Percentiles rank a stretch among this genome's conserved stretches.
These are phyloP conservation scores for Pyrochroa serraticornis DNA, from an alignment of 2,888 invertebrate species.

Conservation along the genomic window DNA sequence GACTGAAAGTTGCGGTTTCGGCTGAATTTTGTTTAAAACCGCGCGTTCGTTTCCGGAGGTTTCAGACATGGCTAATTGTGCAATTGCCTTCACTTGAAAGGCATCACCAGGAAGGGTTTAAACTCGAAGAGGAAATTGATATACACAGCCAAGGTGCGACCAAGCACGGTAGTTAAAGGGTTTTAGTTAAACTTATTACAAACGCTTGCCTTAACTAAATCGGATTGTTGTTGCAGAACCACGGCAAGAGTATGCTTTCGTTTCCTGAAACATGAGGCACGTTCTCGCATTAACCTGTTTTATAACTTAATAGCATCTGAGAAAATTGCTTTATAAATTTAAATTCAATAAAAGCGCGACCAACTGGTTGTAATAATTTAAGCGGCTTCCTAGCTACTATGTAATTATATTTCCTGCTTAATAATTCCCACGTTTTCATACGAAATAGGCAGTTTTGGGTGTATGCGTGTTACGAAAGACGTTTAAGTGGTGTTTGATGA, in stretches of 20 bases:
- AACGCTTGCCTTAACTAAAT: conserved; percentile 25
- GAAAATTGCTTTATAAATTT: conserved; percentile 25
- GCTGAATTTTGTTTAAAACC: too few relatives aligned
- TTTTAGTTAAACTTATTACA: conserved; percentile 27
- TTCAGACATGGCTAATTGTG: conserved; percentile 2
- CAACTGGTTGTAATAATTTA: conserved; percentile 19
- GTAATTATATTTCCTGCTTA: conserved; percentile 15
- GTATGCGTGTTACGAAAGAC: too few relatives aligned
- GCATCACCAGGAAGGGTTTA: conserved; percentile 16
- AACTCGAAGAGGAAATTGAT: conserved; percentile 19
- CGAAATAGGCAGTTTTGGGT: too few relatives aligned
- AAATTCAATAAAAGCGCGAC: conserved; percentile 16
- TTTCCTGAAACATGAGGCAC: conserved; percentile 10
- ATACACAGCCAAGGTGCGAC: conserved; percentile 23
- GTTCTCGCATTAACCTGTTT: conserved; percentile 22
- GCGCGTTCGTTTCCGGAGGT: too few relatives aligned
- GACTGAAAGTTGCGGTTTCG: too few relatives aligned
- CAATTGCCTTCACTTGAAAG: conserved; percentile 14
- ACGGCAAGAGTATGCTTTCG: conserved; percentile 14
- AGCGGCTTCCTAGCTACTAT: conserved; percentile 12
- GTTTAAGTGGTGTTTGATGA: too few relatives aligned
- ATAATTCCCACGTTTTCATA: conserved; percentile 10
- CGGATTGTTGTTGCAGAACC: conserved; percentile 23
- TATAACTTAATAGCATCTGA: conserved; percentile 14
- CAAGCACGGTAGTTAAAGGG: conserved; percentile 25